Base-by-base conservation (phyloP, 1,140 invertebrate species). In the Camponotus floridanus region DNA sequence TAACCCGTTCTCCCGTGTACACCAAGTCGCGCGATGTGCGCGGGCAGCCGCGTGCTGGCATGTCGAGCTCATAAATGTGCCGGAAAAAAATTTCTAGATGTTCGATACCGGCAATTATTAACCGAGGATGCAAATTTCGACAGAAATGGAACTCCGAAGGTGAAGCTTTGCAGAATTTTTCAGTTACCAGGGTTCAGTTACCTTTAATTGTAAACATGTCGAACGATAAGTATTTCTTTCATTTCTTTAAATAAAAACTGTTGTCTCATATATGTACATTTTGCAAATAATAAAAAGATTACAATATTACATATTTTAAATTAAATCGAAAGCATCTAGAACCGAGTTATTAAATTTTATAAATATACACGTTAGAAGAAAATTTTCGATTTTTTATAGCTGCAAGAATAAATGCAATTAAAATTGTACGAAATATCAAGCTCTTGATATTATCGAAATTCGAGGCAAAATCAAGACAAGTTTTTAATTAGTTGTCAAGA, bases 1-100 rank as follows among this genome's bases (percentile, higher is more conserved):
- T 88, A 89, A 88, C 88, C 84, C 88, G 88, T 86, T 86, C 70
- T 83, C 45, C 39, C 51, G 51, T 59, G 42, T 74, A 61, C 68
- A 61, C 68, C 39, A 42, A 42, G 61, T 65, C 76, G 64, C 39
- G 55, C 55, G 55, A 18, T 42, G 13, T 74, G 79, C 68, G 79
- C 79, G 79, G 79, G 68, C 39, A 9, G 18, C 18, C 48, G 48
- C 59, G 21, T 42, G 65, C 42, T 59, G 26, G 68, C 39, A 70
- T 59, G 55, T 51, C 36, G 26, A 81, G 59, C 51, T 71, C 55
- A 21, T 26, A 36, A 79, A 79, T 9, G 36, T 61, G 51, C 62
- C 55, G 6, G 2, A 26, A 15, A 59, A 73, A 11, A 33, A 33
- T 61, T 61, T 61, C 21, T 26, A 13, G 33, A 36, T 11, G 11